A percentile compares a stretch with the other conserved stretches of the same genome.
Evolutionary conservation across 2,797 vertebrate genomes (phyloP).

Genomic region (Manis javanica): DNA sequence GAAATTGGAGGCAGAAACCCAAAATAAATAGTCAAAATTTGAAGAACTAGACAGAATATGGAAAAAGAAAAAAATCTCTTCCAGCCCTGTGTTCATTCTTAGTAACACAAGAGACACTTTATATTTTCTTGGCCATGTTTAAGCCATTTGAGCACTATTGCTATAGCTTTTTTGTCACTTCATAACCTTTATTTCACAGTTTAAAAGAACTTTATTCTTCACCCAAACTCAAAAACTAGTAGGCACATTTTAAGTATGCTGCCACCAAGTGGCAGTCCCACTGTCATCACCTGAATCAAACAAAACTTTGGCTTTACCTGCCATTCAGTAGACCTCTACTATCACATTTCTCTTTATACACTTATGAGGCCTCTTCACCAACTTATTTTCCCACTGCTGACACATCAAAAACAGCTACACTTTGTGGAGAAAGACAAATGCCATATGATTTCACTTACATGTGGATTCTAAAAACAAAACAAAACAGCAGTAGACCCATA

Average conservation of each 20-base stretch:
- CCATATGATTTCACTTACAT: too few species aligned
- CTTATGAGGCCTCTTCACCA: background rate
- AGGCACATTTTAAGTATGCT: conserved; percentile 68
- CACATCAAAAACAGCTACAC: background rate
- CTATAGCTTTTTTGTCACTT: conserved; percentile 60
- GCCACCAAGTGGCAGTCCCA: conserved; percentile 76
- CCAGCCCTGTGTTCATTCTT: conserved; percentile 12
- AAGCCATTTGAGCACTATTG: conserved; percentile 35
- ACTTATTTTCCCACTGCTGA: background rate
- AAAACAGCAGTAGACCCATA: too few species aligned
- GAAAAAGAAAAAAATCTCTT: background rate
- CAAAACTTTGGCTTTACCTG: background rate
- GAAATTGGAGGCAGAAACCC: background rate
- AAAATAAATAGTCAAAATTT: conserved; percentile 61
- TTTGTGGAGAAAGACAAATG: background rate
- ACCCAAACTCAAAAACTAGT: conserved; percentile 45
- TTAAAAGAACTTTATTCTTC: conserved; percentile 74
- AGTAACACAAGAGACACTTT: conserved; percentile 60
- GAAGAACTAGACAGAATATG: conserved; percentile 40
- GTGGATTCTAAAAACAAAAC: too few species aligned
- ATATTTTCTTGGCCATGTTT: conserved; percentile 56
- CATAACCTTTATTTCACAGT: conserved; percentile 69
- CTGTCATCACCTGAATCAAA: background rate
- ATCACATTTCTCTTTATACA: background rate
- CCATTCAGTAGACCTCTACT: background rate